Evolutionary conservation across 2,888 invertebrate genomes (phyloP).

Genomic region (Steinernema scapterisci): DNA sequence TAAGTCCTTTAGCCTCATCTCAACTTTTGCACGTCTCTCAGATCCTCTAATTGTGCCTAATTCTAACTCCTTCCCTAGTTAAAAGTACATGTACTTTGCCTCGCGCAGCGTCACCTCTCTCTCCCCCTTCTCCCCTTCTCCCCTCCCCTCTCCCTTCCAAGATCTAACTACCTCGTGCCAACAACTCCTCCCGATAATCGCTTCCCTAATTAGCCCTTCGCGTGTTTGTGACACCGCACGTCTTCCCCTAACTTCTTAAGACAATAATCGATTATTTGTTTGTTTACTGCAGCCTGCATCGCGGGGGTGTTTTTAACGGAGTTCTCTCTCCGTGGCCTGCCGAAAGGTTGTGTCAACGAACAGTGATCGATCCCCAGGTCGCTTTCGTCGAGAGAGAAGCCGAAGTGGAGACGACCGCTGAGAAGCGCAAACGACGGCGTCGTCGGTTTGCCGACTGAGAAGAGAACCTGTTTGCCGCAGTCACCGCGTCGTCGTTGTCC

Average conservation of each 20-base stretch:
- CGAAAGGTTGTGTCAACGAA: slow-evolving; percentile 30
- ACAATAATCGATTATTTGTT: not conserved
- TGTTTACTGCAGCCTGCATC: not conserved
- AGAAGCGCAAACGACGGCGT: no score
- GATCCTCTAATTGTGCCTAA: no score
- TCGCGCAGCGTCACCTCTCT: no score
- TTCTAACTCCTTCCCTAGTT: not conserved
- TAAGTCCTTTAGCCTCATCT: no score
- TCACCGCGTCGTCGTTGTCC: not conserved
- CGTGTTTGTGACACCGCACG: no score
- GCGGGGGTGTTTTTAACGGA: slow-evolving; percentile 3
- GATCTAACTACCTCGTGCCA: not conserved
- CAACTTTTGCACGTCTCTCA: no score
- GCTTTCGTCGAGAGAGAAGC: not conserved
- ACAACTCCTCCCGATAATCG: no score
- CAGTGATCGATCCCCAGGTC: slow-evolving; percentile 21
- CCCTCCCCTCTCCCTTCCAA: not conserved
- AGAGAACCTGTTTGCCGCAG: slow-evolving; percentile 21
- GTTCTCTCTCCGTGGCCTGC: not conserved
- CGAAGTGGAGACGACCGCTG: no score
- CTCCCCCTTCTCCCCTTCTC: not conserved
- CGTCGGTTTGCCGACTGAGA: slow-evolving; percentile 17
- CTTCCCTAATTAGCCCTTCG: no score
- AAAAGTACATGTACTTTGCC: not conserved
- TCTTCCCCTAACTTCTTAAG: no score